A percentile compares a stretch with the other conserved stretches of the same genome.
These are phyloP conservation scores for Leptobrachium ailaonicum DNA, from an alignment of 2,113 vertebrate genomes.

Conservation along the genomic window DNA sequence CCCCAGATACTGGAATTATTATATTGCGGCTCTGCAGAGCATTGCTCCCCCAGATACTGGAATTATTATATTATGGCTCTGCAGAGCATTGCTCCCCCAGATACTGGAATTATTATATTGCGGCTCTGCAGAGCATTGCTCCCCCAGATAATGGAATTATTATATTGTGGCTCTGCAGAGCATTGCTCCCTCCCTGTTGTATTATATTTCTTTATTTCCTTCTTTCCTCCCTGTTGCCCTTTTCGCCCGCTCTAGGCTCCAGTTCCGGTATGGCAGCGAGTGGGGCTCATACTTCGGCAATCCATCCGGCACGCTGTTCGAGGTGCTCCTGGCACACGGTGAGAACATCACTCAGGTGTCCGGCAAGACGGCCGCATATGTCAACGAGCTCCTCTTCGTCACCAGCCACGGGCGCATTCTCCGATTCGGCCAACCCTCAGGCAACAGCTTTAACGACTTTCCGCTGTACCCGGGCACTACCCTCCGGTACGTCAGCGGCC, in stretches of 20 bases:
- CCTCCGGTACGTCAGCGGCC: conserved; percentile 26
- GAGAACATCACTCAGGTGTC: conserved; percentile 43
- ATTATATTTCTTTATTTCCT: no score
- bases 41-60: no score
- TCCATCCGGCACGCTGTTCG: background rate
- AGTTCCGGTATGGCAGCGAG: conserved; percentile 15
- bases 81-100: no score
- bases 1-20: no score
- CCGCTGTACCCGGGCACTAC: background rate
- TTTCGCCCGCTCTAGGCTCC: background rate
- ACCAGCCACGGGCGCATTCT: conserved; percentile 5
- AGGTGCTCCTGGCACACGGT: conserved; percentile 1
- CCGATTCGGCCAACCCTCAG: conserved; percentile 32
- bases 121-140: no score
- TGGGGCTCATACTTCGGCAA: conserved; percentile 27
- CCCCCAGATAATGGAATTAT: no score
- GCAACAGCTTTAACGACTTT: conserved; percentile 38
- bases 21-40: no score
- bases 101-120: no score
- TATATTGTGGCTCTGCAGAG: no score
- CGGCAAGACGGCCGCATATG: conserved; percentile 31
- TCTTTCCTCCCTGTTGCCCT: background rate
- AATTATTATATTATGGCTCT: no score
- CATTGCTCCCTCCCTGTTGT: no score
- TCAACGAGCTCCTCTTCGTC: conserved; percentile 34